These are phyloP conservation scores for Cosmia pyralina DNA, from an alignment of 2,888 invertebrate genomes.

Conservation along the genomic window DNA sequence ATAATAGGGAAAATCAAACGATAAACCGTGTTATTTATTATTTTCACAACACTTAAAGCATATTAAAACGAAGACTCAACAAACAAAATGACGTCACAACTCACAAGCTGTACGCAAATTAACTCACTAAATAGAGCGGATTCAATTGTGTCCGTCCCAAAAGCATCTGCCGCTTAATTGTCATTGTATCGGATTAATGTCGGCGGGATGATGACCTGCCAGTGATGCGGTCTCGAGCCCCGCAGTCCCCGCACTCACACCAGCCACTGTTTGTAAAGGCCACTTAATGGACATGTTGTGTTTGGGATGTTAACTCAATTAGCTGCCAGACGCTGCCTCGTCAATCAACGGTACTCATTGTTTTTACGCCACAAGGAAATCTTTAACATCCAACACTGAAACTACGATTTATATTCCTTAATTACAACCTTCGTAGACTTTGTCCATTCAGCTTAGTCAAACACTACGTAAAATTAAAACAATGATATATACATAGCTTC, in stretches of 20 bases:
- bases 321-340: conserved; percentile 76
- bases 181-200: conserved; percentile 66
- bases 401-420: conserved; percentile 45
- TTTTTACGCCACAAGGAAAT: conserved; percentile 79
- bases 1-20: conserved; percentile 10
- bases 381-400: conserved; percentile 56
- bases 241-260: conserved; percentile 52
- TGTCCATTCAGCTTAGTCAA: conserved; percentile 15
- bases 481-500: conserved; percentile 63
- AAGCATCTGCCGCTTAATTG: conserved; percentile 62
- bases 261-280: conserved; percentile 75
- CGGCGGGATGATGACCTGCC: conserved; percentile 64
- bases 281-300: conserved; percentile 86
- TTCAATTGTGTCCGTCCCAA: conserved; percentile 51
- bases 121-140: conserved; percentile 50
- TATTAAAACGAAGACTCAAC: neutral
- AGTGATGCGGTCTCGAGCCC: conserved; percentile 33
- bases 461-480: conserved; percentile 58
- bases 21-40: conserved; percentile 22
- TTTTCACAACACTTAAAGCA: conserved; percentile 14
- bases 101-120: conserved; percentile 51
- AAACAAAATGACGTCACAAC: conserved; percentile 34
- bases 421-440: conserved; percentile 31
- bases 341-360: conserved; percentile 83
- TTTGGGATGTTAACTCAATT: conserved; percentile 87